These are phyloP conservation scores for Otis tarda DNA, from an alignment of 2,113 vertebrate species.

Conservation along the genomic window DNA sequence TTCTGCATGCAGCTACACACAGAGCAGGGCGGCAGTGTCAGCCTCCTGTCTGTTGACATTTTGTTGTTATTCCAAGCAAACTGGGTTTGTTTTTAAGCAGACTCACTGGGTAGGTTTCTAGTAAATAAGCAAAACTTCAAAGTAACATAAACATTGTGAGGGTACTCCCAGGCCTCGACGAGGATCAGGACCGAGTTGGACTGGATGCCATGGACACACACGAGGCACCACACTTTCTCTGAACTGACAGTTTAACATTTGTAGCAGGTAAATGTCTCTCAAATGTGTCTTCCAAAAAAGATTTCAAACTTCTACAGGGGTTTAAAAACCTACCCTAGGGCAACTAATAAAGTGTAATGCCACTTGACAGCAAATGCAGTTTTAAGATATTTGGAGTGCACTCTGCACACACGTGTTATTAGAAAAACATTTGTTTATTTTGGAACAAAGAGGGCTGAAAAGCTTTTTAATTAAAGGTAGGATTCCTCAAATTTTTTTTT, in stretches of 20 bases:
- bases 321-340: neutral
- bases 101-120: neutral
- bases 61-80: neutral
- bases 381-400: neutral
- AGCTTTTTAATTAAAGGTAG: conserved; percentile 14
- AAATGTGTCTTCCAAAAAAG: neutral
- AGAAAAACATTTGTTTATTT: neutral
- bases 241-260: neutral
- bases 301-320: neutral
- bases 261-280: neutral
- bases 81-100: neutral
- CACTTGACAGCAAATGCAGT: neutral
- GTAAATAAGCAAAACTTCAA: neutral
- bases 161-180: neutral
- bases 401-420: neutral
- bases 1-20: neutral
- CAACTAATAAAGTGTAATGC: neutral
- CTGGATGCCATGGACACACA: neutral
- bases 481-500: neutral
- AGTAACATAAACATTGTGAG: neutral
- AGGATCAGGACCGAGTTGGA: neutral
- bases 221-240: neutral
- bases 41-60: neutral
- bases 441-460: neutral
- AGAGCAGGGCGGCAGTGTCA: neutral